Evolutionary conservation across 2,113 vertebrate genomes (phyloP).

Genomic region (Prolemur simus): DNA sequence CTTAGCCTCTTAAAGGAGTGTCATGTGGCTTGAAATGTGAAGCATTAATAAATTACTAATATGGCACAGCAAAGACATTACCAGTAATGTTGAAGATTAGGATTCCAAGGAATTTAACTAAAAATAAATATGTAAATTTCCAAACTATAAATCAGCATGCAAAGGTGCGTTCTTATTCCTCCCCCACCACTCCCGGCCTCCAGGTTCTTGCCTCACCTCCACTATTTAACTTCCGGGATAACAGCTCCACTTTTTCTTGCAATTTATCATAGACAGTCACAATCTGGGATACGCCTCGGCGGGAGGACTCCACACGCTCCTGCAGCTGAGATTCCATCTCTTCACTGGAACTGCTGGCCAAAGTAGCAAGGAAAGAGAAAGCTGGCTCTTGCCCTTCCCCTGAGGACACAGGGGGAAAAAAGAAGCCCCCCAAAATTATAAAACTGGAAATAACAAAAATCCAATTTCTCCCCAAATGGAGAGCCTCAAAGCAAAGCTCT

Average conservation of each 20-base stretch:
- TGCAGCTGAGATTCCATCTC: slow-evolving; percentile 97
- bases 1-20: background rate
- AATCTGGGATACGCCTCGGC: slow-evolving; percentile 90
- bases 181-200: accelerated
- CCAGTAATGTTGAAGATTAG: background rate
- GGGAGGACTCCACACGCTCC: slow-evolving; percentile 94
- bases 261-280: slow-evolving; percentile 91
- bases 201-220: slow-evolving; percentile 79
- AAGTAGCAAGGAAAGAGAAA: slow-evolving; percentile 94
- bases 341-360: slow-evolving; percentile 97
- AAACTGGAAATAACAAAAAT: slow-evolving; percentile 43
- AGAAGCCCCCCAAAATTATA: background rate
- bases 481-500: background rate
- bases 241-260: slow-evolving; percentile 86
- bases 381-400: slow-evolving; percentile 90
- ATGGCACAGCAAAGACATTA: background rate
- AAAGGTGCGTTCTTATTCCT: background rate
- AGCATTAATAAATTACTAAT: background rate
- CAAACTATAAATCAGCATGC: background rate
- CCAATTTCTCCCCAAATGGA: background rate
- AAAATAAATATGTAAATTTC: background rate
- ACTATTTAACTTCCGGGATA: slow-evolving; percentile 84
- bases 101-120: background rate
- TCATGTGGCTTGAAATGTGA: background rate
- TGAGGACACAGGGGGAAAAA: slow-evolving; percentile 62